These are phyloP conservation scores for Sebastes vulpes DNA, from an alignment of 2,797 vertebrate species.

Conservation along the genomic window DNA sequence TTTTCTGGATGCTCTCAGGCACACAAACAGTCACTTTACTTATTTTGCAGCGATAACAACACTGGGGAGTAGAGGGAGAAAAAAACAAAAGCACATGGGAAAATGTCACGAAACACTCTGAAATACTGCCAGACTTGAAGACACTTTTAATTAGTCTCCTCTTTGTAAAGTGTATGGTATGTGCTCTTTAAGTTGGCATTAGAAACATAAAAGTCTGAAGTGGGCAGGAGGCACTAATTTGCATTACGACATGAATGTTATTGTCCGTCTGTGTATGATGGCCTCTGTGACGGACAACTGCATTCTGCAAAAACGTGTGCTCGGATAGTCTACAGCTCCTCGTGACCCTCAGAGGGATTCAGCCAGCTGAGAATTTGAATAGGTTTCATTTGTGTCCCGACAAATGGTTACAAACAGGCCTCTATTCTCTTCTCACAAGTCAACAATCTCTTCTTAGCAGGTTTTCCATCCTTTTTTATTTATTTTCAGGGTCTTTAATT, in stretches of 20 bases:
- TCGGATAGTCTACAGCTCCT: neutral
- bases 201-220: neutral
- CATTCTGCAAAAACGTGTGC: slow-evolving; percentile 4
- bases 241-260: neutral
- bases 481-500: slow-evolving; percentile 43
- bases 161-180: slow-evolving; percentile 34
- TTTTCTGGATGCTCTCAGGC: slow-evolving; percentile 22
- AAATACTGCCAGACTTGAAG: slow-evolving; percentile 38
- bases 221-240: neutral
- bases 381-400: slow-evolving; percentile 29
- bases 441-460: slow-evolving; percentile 28
- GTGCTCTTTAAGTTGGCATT: neutral
- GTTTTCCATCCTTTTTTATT: slow-evolving; percentile 12
- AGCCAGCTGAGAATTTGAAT: slow-evolving; percentile 15
- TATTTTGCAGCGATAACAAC: slow-evolving; percentile 38
- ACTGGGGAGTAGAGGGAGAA: neutral
- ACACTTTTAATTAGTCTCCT: slow-evolving; percentile 48
- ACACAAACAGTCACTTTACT: slow-evolving; percentile 27
- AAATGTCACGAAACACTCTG: slow-evolving; percentile 38
- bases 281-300: slow-evolving; percentile 26
- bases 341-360: slow-evolving; percentile 11
- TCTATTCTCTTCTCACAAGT: slow-evolving; percentile 11
- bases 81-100: slow-evolving; percentile 28
- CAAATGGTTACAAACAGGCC: slow-evolving; percentile 21
- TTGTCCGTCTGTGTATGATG: neutral